Percentiles rank a stretch among this genome's conserved stretches.
These are phyloP conservation scores for Dendrolimus punctatus DNA, from an alignment of 1,140 invertebrate species.

Conservation along the genomic window DNA sequence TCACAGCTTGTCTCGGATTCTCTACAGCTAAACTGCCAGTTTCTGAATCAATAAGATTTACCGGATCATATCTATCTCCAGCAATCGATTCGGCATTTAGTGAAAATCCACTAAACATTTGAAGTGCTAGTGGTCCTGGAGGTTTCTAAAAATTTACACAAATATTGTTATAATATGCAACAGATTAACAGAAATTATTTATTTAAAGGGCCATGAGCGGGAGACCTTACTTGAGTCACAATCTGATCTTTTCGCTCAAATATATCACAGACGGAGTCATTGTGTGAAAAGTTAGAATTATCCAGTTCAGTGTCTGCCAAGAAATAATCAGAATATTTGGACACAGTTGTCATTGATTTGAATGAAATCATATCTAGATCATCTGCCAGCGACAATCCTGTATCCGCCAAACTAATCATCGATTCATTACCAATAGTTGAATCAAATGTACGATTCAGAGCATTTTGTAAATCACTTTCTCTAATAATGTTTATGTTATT, in stretches of 20 bases:
- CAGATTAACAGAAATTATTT: too few relatives aligned
- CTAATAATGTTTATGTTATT: constrained; percentile 12
- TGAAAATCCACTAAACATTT: constrained; percentile 54
- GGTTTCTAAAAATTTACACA: constrained; percentile 21
- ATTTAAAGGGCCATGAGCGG: neutral
- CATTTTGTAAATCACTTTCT: constrained; percentile 23
- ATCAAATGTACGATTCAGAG: constrained; percentile 22
- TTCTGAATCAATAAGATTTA: constrained; percentile 45
- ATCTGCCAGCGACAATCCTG: constrained; percentile 15
- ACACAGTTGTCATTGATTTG: constrained; percentile 33
- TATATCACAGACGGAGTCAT: constrained; percentile 33
- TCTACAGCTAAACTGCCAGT: constrained; percentile 34
- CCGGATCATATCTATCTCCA: constrained; percentile 37
- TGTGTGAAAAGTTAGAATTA: constrained; percentile 14
- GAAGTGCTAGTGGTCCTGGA: constrained; percentile 25
- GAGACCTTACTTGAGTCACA: constrained; percentile 12
- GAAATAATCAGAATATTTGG: constrained; percentile 46
- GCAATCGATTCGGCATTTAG: constrained; percentile 28
- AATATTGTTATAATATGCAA: too few relatives aligned
- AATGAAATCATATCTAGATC: constrained; percentile 33
- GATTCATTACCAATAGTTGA: constrained; percentile 12
- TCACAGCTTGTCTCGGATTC: constrained; percentile 37
- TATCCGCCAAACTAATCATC: constrained; percentile 12
- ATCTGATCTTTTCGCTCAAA: constrained; percentile 42
- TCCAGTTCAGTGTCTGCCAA: constrained; percentile 30